Percentiles rank a stretch among this genome's conserved stretches.
Evolutionary conservation across 2,113 vertebrate species (phyloP).

Genomic region (Saguinus imperator): DNA sequence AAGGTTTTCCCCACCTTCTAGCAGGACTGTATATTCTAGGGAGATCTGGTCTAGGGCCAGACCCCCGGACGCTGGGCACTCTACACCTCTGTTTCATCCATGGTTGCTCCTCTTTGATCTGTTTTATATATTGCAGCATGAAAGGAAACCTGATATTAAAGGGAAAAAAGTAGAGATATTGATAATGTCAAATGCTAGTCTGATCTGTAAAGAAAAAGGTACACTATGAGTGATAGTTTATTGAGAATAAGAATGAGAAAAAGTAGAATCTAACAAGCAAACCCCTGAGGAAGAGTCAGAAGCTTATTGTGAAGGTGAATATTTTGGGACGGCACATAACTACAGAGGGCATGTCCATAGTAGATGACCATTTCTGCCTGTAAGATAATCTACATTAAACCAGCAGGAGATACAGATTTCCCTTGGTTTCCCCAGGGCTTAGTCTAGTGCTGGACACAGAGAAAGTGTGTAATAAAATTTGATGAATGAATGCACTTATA

Average conservation of each 20-base stretch:
- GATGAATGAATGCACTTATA: neutral
- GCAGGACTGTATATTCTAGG: neutral
- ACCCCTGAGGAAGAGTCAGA: neutral
- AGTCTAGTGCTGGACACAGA: neutral
- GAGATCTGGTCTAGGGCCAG: neutral
- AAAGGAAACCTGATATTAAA: neutral
- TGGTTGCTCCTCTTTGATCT: neutral
- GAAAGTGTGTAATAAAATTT: neutral
- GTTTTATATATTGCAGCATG: neutral
- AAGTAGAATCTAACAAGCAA: neutral
- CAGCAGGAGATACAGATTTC: neutral
- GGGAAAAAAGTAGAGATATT: neutral
- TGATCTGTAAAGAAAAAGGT: neutral
- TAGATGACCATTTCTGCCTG: neutral
- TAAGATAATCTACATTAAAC: neutral
- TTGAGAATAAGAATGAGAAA: neutral
- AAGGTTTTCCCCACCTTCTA: neutral
- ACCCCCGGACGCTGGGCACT: accelerated
- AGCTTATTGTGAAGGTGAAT: neutral
- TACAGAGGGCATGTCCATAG: neutral
- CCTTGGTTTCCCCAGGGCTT: neutral
- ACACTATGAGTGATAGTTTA: neutral
- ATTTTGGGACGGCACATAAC: neutral
- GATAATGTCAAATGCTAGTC: neutral
- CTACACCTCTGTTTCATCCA: neutral